These are phyloP conservation scores for Tridacna crocea DNA, from an alignment of 2,888 invertebrate species.

Conservation along the genomic window DNA sequence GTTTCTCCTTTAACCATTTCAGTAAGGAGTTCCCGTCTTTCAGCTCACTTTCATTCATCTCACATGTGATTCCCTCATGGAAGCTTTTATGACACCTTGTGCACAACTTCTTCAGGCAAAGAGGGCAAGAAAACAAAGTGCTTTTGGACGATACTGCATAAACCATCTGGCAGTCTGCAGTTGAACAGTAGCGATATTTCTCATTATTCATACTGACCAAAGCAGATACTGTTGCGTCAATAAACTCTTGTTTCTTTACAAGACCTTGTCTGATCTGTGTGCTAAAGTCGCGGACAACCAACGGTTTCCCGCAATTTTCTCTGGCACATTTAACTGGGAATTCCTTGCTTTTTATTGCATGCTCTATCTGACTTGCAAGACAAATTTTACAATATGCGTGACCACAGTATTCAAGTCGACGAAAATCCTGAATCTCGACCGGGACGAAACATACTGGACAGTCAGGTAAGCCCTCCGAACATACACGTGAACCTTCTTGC, in stretches of 20 bases:
- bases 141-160: constrained; percentile 69
- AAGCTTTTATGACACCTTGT: constrained; percentile 73
- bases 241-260: constrained; percentile 48
- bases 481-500: neutral
- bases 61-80: constrained; percentile 77
- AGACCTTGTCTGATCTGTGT: constrained; percentile 47
- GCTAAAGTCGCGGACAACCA: constrained; percentile 69
- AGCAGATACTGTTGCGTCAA: constrained; percentile 63
- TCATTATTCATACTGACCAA: constrained; percentile 65
- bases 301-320: constrained; percentile 67
- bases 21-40: constrained; percentile 55
- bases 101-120: constrained; percentile 70
- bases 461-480: constrained; percentile 50
- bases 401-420: constrained; percentile 77
- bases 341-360: constrained; percentile 61
- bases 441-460: constrained; percentile 78
- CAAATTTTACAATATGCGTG: constrained; percentile 79
- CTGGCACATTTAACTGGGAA: constrained; percentile 74
- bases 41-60: constrained; percentile 62
- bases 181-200: constrained; percentile 72
- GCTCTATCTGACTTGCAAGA: constrained; percentile 60
- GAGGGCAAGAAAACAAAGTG: constrained; percentile 63
- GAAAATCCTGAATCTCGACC: constrained; percentile 66
- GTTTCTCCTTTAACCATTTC: constrained; percentile 67
- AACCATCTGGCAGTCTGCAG: constrained; percentile 77